Conservation (phyloP, 2,113 vertebrate genomes). For the Misgurnus anguillicaudatus region DNA sequence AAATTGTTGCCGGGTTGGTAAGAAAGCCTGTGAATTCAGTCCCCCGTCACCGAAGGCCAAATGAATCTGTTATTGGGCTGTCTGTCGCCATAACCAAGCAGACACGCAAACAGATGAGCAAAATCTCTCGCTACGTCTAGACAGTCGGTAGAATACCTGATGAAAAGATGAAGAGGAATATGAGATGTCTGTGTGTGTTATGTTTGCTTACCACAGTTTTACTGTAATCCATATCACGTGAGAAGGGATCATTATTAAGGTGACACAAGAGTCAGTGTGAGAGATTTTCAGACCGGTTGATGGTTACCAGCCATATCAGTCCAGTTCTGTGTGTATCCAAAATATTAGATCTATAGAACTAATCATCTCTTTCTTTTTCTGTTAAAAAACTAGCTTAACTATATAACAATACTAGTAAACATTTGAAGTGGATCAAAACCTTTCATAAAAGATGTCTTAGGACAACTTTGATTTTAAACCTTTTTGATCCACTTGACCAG, state of each 20-base stretch:
- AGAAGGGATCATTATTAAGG: background rate
- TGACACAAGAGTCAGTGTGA: background rate
- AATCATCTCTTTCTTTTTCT: too few species aligned
- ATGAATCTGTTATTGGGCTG: constrained; percentile 38
- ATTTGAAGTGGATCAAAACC: too few species aligned
- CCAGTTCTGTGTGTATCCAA: background rate
- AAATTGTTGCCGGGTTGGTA: background rate
- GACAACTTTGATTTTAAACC: too few species aligned
- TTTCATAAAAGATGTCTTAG: too few species aligned
- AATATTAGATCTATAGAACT: background rate
- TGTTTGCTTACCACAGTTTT: constrained; percentile 14
- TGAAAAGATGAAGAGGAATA: constrained; percentile 32
- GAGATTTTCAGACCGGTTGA: background rate
- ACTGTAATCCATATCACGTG: constrained; percentile 2
- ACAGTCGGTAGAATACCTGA: constrained; percentile 40
- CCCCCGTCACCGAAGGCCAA: constrained; percentile 16
- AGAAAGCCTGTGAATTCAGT: background rate
- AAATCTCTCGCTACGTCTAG: constrained; percentile 46
- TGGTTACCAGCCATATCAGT: background rate
- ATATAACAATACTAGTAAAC: too few species aligned
- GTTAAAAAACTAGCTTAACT: too few species aligned
- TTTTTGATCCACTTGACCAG: too few species aligned
- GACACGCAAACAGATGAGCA: constrained; percentile 42
- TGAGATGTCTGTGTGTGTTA: background rate
- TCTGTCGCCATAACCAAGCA: constrained; percentile 44